These are phyloP conservation scores for Parthenolecanium corni DNA, from an alignment of 2,888 invertebrate species.

Conservation along the genomic window DNA sequence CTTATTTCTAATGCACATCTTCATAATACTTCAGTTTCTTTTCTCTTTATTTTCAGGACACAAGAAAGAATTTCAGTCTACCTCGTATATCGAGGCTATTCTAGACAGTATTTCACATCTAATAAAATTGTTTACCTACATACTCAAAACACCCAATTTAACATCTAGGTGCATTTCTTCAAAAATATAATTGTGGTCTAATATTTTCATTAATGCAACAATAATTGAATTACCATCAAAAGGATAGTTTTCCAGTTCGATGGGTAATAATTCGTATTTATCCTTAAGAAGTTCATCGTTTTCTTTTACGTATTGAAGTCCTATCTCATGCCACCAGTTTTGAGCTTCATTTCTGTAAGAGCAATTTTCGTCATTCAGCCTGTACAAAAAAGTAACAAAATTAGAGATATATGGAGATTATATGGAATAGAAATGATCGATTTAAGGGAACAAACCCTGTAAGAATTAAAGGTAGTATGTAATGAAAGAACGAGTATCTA, in stretches of 20 bases:
- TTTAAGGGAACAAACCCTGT: constrained; percentile 50
- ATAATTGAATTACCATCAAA: constrained; percentile 35
- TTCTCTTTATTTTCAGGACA: no score
- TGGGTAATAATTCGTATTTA: constrained; percentile 60
- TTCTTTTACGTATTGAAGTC: constrained; percentile 67
- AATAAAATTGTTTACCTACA: no score
- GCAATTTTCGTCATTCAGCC: constrained; percentile 66
- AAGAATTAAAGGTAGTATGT: constrained; percentile 69
- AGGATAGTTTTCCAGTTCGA: constrained; percentile 62
- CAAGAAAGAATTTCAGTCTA: no score
- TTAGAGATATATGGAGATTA: neutral
- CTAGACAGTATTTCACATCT: no score
- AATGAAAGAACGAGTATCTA: constrained; percentile 79
- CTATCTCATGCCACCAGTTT: constrained; percentile 58
- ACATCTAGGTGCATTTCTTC: no score
- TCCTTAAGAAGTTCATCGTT: constrained; percentile 80
- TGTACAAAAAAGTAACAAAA: constrained; percentile 36
- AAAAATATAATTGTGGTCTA: no score
- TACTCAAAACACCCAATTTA: no score
- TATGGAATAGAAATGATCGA: neutral
- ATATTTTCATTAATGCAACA: no score
- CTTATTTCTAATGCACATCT: no score
- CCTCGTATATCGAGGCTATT: no score
- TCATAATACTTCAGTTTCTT: no score
- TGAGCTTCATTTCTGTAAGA: constrained; percentile 55